Evolutionary conservation across 2,113 vertebrate species (phyloP).

Genomic region (Platysteira castanea): DNA sequence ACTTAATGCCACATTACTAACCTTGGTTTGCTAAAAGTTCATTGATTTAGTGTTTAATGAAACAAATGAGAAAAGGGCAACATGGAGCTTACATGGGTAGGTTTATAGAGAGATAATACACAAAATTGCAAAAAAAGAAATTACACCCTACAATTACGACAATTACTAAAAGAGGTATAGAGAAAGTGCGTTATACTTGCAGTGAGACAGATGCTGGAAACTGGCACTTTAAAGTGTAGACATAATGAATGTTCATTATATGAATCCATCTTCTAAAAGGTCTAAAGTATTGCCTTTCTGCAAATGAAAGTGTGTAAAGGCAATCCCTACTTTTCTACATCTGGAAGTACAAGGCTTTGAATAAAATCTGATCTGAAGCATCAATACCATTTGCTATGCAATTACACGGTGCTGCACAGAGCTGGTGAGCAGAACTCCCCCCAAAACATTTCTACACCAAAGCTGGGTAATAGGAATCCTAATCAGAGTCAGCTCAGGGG

Average conservation of each 20-base stretch:
- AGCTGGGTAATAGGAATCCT: not conserved
- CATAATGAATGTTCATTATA: not conserved
- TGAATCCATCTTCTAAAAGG: not conserved
- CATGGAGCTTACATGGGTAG: not conserved
- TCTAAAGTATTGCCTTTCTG: not conserved
- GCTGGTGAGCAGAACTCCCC: not conserved
- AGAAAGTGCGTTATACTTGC: not conserved
- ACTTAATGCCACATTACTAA: slow-evolving; percentile 16
- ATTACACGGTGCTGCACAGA: not conserved
- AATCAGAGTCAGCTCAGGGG: not conserved
- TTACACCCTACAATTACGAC: not conserved
- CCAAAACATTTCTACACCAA: not conserved
- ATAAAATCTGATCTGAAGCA: not conserved
- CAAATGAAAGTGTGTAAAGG: not conserved
- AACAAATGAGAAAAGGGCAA: not conserved
- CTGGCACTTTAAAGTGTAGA: not conserved
- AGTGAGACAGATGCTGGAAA: not conserved
- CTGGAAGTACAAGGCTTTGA: not conserved
- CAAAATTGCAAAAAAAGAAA: not conserved
- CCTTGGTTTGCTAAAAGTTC: not conserved
- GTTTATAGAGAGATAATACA: not conserved
- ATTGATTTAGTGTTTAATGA: slow-evolving; percentile 25
- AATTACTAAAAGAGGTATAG: not conserved
- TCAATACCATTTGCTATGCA: not conserved
- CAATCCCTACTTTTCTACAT: not conserved